Conservation (phyloP, 1,140 invertebrate species). For the Lepeophtheirus salmonis region DNA sequence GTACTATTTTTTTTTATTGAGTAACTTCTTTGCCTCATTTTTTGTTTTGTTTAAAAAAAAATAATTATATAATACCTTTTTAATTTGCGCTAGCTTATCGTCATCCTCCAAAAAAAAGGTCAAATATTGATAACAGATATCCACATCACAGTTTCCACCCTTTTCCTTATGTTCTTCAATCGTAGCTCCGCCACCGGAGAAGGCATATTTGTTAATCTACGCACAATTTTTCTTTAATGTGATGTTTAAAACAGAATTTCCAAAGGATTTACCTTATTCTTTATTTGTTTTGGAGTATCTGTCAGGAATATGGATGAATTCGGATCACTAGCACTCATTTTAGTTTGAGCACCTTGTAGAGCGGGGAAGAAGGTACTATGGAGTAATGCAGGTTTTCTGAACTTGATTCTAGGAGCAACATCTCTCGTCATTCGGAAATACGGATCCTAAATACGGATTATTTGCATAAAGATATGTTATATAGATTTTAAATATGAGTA, state of each 20-base stretch:
- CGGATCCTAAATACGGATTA: constrained; percentile 24
- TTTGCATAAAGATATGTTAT: too few species aligned
- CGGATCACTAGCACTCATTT: constrained; percentile 90
- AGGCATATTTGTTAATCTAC: constrained; percentile 88
- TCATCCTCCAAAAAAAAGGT: constrained; percentile 89
- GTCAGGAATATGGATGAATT: constrained; percentile 88
- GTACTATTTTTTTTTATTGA: too few species aligned
- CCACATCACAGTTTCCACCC: constrained; percentile 87
- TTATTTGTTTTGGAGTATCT: constrained; percentile 89
- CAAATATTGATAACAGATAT: constrained; percentile 65
- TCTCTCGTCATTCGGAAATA: constrained; percentile 77
- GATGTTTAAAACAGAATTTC: not conserved
- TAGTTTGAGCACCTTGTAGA: constrained; percentile 83
- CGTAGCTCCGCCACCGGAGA: constrained; percentile 83
- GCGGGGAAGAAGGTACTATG: constrained; percentile 91
- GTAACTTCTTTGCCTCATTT: too few species aligned
- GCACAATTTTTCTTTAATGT: constrained; percentile 24
- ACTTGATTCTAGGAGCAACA: constrained; percentile 70
- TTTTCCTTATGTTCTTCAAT: constrained; percentile 73
- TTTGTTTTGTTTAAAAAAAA: too few species aligned
- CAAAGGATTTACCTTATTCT: constrained; percentile 65
- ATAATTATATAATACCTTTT: too few species aligned
- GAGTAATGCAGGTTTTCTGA: constrained; percentile 76
- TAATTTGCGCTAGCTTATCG: constrained; percentile 58
- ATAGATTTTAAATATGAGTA: too few species aligned